Conservation (phyloP, 1,140 invertebrate genomes). For the Sipha flava region DNA sequence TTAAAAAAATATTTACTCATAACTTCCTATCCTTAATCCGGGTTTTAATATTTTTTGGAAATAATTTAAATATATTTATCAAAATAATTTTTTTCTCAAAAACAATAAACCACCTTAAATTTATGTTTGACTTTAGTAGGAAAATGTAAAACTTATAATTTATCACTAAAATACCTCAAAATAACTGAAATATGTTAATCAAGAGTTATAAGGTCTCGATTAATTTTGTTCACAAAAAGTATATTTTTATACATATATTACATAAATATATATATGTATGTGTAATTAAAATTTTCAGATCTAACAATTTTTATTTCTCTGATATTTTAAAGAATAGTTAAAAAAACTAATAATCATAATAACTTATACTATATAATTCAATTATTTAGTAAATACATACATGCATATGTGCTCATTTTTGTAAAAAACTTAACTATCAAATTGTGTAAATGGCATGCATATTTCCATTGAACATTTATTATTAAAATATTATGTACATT, state of each 20-base stretch:
- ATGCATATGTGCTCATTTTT: not conserved
- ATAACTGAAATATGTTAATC: not conserved
- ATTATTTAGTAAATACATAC: not conserved
- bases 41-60: not conserved
- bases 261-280: not conserved
- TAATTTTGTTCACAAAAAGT: no score
- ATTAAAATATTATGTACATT: no score
- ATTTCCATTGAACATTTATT: not conserved
- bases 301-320: no score
- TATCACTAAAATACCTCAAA: not conserved
- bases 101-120: not conserved
- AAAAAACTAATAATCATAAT: no score
- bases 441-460: not conserved
- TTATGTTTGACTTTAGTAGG: not conserved
- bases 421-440: not conserved
- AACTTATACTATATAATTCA: no score
- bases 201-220: no score
- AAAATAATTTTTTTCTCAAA: not conserved
- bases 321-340: no score
- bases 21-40: not conserved
- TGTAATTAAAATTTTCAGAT: not conserved
- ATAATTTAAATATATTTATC: not conserved
- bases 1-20: no score
- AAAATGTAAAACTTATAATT: no score
- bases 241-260: no score